phyloP scores from a whole-genome alignment of 2,113 vertebrate species.

The Sminthopsis crassicaudata region DNA sequence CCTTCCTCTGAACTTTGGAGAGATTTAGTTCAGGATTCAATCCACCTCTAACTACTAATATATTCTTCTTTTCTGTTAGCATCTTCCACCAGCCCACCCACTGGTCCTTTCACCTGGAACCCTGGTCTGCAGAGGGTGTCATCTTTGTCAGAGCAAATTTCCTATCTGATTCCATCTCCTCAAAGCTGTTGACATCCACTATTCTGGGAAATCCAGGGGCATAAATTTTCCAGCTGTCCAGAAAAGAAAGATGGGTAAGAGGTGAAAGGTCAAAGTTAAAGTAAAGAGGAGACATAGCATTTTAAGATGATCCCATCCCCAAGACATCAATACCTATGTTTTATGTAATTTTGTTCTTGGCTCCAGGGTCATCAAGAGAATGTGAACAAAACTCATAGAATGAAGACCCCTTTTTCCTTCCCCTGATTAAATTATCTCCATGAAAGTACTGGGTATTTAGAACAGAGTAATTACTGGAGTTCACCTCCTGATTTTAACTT shows the following conservation, averaged over 20 bases:
- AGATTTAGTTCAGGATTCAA: not conserved
- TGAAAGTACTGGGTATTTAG: not conserved
- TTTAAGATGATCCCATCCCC: constrained; percentile 30
- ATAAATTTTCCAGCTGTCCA: constrained; percentile 75
- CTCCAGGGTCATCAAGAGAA: not conserved
- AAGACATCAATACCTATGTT: not conserved
- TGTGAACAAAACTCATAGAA: not conserved
- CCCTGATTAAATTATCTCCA: constrained; percentile 17
- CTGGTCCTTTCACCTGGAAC: constrained; percentile 51
- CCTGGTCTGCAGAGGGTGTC: constrained; percentile 40
- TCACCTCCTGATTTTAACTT: not conserved
- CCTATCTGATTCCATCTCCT: constrained; percentile 73
- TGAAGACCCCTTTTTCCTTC: not conserved
- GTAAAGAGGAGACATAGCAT: constrained; percentile 15
- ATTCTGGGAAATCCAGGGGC: constrained; percentile 75
- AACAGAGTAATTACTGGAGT: not conserved
- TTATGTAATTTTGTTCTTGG: not conserved
- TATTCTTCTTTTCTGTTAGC: not conserved
- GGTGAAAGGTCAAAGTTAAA: not conserved
- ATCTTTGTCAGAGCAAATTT: constrained; percentile 76
- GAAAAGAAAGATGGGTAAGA: not conserved
- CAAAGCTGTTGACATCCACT: constrained; percentile 63
- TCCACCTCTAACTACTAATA: not conserved
- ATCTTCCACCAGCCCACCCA: not conserved
- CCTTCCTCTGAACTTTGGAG: not conserved